Evolutionary conservation across 2,888 invertebrate species (phyloP), one percentile per base, ranked within the genome.

Genomic region (Campoletis raptor): DNA sequence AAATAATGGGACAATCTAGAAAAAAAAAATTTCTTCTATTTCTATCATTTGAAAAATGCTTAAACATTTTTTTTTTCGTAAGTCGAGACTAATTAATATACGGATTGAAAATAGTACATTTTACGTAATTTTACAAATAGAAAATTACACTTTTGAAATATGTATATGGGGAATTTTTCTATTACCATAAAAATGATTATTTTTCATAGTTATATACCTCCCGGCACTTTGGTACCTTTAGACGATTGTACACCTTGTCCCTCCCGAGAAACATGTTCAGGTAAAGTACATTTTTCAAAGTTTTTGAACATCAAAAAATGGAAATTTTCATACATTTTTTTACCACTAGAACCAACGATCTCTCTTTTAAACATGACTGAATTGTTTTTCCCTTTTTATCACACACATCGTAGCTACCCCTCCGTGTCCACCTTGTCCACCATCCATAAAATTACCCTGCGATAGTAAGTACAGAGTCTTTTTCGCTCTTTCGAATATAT

Each of bases 191-290:
- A 30, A 76, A 76, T 57, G 36, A 5, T 45, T 15, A n/a, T 86
- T 40, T 83, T 74, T 86, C 88, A 15, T 84, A 94, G 94, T 81
- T 94, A 90, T 72, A 90, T 92, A 42, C 91, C 90, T 18, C 94
- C 94, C 18, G 94, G 94, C 45, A 90, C 87, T 15, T 80, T 94
- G 76, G 88, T 89, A 21, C 93, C 93, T 18, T 57, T 89, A 72
- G 83, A 85, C 18, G 37, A 79, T 9, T 77, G 83, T 24, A 80
- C 86, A 54, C 57, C 81, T 18, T 89, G 88, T 69, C 88, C 89
- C 9, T 83, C 87, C 2, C 30, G 30, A 36, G 73, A 89, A 76
- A 37, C 73, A 8, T 88, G 89, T 48, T 61, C 85, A 83, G 88
- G 87, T 88, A 73, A 81, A 67, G 24, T 30, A 24, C 18, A 18